phyloP scores from a whole-genome alignment of 2,888 invertebrate species.

The Trisateles emortualis region DNA sequence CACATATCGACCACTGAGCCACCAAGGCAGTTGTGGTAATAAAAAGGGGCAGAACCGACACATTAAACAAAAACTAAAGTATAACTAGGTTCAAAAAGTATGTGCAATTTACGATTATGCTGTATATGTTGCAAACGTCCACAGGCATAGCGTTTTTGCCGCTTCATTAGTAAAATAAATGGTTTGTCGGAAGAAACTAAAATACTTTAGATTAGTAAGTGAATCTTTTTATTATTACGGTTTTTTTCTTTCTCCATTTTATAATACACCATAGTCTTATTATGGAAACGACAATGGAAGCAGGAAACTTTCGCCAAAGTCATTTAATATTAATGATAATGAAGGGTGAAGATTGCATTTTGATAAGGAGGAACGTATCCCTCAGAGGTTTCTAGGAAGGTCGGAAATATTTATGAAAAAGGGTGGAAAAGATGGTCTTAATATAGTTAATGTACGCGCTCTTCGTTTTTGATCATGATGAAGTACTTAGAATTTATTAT shows the following conservation, averaged over 20 bases:
- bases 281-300: not conserved
- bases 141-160: no score
- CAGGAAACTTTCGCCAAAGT: constrained; percentile 2
- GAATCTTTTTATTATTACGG: no score
- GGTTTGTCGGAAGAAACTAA: no score
- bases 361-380: constrained; percentile 16
- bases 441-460: not conserved
- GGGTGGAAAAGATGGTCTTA: constrained; percentile 4
- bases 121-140: no score
- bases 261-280: not conserved
- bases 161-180: no score
- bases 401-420: constrained; percentile 12
- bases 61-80: no score
- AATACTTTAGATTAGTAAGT: no score
- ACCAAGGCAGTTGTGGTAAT: no score
- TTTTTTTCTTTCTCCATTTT: not conserved
- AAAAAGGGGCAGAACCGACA: no score
- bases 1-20: no score
- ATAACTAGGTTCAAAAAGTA: no score
- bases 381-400: not conserved
- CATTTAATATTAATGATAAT: constrained; percentile 33
- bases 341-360: constrained; percentile 17
- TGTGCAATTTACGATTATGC: no score
- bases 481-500: constrained; percentile 6
- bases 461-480: constrained; percentile 8